phyloP scores from a whole-genome alignment of 2,888 invertebrate genomes.

The Leucoma salicis region DNA sequence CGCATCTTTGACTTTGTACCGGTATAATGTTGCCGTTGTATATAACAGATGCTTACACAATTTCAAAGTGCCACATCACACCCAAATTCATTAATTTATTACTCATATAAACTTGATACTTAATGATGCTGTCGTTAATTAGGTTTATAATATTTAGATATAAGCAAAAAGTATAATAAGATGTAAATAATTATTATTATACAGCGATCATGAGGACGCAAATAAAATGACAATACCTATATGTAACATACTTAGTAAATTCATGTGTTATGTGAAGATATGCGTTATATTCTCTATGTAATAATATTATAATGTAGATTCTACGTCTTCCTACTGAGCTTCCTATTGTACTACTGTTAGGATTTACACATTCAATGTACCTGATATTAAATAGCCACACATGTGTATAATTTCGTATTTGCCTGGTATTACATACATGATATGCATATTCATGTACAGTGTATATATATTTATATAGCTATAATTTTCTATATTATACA shows the following conservation, averaged over 20 bases:
- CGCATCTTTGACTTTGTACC: constrained; percentile 31
- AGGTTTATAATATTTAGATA: constrained; percentile 49
- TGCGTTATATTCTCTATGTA: not conserved
- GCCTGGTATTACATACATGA: not conserved
- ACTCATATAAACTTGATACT: constrained; percentile 67
- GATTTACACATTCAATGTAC: constrained; percentile 45
- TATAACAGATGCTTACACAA: constrained; percentile 52
- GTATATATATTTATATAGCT: not conserved
- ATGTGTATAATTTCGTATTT: not conserved
- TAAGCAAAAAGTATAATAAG: constrained; percentile 45
- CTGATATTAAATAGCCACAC: constrained; percentile 35
- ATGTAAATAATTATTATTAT: constrained; percentile 70
- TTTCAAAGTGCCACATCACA: constrained; percentile 64
- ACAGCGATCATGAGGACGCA: constrained; percentile 35
- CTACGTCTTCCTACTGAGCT: constrained; percentile 13
- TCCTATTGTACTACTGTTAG: constrained; percentile 13
- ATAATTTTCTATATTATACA: not conserved
- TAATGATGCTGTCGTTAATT: constrained; percentile 70
- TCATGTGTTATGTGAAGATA: not conserved
- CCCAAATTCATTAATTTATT: constrained; percentile 80
- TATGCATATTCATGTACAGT: not conserved
- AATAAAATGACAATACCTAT: constrained; percentile 38
- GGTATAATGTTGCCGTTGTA: constrained; percentile 46
- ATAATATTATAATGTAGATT: constrained; percentile 17
- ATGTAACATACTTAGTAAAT: constrained; percentile 16